These are phyloP conservation scores for Leucoraja erinaceus DNA, from an alignment of 2,113 vertebrate genomes.

Conservation along the genomic window DNA sequence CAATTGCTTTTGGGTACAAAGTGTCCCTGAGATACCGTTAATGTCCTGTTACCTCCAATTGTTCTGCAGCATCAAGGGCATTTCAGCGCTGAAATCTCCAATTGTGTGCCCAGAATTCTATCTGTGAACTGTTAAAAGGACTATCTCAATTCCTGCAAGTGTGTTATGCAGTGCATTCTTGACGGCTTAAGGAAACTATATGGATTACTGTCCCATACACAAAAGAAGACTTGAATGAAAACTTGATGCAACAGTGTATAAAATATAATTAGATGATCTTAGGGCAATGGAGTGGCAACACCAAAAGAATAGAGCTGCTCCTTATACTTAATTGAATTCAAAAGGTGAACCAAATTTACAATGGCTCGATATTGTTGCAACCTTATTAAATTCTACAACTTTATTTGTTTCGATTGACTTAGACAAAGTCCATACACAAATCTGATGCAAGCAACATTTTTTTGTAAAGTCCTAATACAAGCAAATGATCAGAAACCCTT, in stretches of 20 bases:
- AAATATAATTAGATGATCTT: background rate
- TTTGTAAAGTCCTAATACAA: background rate
- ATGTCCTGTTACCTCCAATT: background rate
- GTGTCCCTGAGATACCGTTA: background rate
- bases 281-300: background rate
- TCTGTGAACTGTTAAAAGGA: background rate
- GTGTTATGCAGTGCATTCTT: background rate
- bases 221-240: background rate
- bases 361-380: background rate
- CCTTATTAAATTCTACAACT: background rate
- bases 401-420: background rate
- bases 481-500: slow-evolving; percentile 18
- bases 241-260: background rate
- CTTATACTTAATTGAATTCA: background rate
- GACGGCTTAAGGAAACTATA: background rate
- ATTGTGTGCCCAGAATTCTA: background rate
- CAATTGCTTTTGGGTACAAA: background rate
- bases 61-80: background rate
- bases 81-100: background rate
- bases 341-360: background rate
- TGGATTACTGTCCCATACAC: background rate
- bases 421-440: slow-evolving; percentile 4
- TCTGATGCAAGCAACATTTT: background rate
- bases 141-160: background rate
- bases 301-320: background rate